Evolutionary conservation across 1,140 invertebrate genomes (phyloP).

Genomic region (Drosophila nigromelanica): DNA sequence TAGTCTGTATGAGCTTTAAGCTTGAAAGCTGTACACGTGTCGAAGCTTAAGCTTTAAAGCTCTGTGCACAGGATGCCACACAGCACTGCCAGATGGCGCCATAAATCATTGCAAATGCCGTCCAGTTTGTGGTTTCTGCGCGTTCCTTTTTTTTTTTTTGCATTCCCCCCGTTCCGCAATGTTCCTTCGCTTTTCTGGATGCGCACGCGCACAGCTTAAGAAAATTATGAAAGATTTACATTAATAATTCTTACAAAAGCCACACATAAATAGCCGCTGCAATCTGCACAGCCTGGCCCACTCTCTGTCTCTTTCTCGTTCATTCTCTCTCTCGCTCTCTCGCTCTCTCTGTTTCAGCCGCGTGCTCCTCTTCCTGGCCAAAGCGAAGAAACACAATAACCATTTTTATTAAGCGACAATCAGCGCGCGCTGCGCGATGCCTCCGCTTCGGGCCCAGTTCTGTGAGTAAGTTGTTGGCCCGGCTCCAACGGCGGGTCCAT

Average conservation of each 20-base stretch:
- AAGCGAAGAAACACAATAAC: constrained; percentile 71
- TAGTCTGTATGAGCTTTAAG: constrained; percentile 47
- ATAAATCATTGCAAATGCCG: constrained; percentile 52
- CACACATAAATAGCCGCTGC: constrained; percentile 78
- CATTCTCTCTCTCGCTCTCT: neutral
- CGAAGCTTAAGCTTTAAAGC: constrained; percentile 41
- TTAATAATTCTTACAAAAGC: constrained; percentile 82
- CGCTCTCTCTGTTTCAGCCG: neutral
- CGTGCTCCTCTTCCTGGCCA: constrained; percentile 8
- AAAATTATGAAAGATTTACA: constrained; percentile 82
- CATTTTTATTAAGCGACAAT: constrained; percentile 83
- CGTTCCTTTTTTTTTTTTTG: neutral
- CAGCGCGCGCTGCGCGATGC: constrained; percentile 71
- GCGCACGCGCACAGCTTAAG: constrained; percentile 78
- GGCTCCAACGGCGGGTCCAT: constrained; percentile 29
- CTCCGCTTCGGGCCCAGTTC: constrained; percentile 38
- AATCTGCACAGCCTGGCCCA: no score
- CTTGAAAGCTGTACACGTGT: constrained; percentile 16
- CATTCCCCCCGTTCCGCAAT: neutral
- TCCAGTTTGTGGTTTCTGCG: constrained; percentile 3
- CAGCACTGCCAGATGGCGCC: constrained; percentile 57
- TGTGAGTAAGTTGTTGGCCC: constrained; percentile 71
- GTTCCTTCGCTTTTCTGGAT: constrained; percentile 12
- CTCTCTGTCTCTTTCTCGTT: neutral
- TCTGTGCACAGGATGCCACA: constrained; percentile 49